Evolutionary conservation across 2,797 vertebrate species (phyloP).

Genomic region (Prunella strophiata): DNA sequence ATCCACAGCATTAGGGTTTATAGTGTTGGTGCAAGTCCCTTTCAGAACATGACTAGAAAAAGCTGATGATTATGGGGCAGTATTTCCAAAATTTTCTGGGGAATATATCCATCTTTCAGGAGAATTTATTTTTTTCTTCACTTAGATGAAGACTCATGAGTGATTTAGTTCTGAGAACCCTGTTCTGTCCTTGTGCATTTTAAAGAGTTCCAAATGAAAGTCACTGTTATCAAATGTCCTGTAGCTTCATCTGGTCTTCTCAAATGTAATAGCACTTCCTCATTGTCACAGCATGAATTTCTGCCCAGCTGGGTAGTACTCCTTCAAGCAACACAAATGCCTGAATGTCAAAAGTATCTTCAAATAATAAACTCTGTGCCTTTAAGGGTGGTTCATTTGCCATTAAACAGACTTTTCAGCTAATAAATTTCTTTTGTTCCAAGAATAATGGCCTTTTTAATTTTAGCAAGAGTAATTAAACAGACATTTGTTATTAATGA

Average conservation of each 20-base stretch:
- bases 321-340: conserved; percentile 65
- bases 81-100: not conserved
- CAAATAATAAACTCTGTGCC: conserved; percentile 65
- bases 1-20: not conserved
- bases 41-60: not conserved
- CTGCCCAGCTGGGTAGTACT: conserved; percentile 19
- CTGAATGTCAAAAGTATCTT: conserved; percentile 57
- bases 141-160: not conserved
- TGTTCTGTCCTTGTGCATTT: not conserved
- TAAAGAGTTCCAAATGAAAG: conserved; percentile 20
- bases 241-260: conserved; percentile 47
- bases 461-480: conserved; percentile 83
- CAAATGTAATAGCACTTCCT: conserved; percentile 51
- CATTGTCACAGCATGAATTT: conserved; percentile 54
- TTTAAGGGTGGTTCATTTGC: conserved; percentile 73
- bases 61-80: not conserved
- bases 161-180: not conserved
- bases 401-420: conserved; percentile 74
- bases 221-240: not conserved
- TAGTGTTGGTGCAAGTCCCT: not conserved
- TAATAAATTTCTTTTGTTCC: conserved; percentile 79
- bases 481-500: conserved; percentile 82
- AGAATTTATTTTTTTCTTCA: not conserved
- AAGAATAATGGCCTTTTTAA: conserved; percentile 82
- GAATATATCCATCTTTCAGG: not conserved